Evolutionary conservation across 1,140 invertebrate genomes (phyloP), one percentile per base, ranked within the genome.

Genomic region (Orchesella cincta): DNA sequence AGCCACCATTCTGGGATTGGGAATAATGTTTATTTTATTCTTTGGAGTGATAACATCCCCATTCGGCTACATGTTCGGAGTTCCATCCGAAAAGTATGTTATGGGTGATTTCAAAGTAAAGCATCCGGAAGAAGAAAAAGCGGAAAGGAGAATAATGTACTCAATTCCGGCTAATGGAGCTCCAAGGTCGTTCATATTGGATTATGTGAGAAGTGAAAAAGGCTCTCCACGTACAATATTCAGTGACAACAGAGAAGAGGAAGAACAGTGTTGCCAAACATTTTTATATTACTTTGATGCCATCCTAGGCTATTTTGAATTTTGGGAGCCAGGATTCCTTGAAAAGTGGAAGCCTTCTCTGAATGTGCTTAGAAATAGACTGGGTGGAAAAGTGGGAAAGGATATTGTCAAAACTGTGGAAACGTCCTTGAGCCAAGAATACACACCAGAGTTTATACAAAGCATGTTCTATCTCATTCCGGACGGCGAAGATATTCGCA

Each of bases 51-150:
- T 81, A 8, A 81, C 80, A 23, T 76, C 80, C 34, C 80, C 78
- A 31, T 81, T 81, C 57, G 80, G 80, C 14, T 81, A 81, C 54
- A 75, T 81, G 51, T 81, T 81, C 39, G 80, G 80, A 52, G 77
- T 81, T n/a, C 78, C 80, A 23, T 81, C 80, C 1, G 52, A 78
- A 39, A 81, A 79, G 34, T 81, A 81, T 39, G 78, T 81, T 14
- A 28, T 79, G 16, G 78, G 80, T 3, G 71, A 73, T 28, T 36
- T 73, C 46, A 16, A 14, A 12, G 14, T 73, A 3, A 5, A 36
- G n/a, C n/a, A 64, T 12, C n/a, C 57, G 23, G n/a, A 23, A 8
- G n/a, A n/a, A n/a, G 5, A 34, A 36, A 36, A 33, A 26, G 67
- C 14, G 14, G 12, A 3, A 3, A 46, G 35, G 16, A 73, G 8